A percentile compares a stretch with the other conserved stretches of the same genome.
These are phyloP conservation scores for Xestia ashworthii DNA, from an alignment of 2,888 invertebrate species.

Conservation along the genomic window DNA sequence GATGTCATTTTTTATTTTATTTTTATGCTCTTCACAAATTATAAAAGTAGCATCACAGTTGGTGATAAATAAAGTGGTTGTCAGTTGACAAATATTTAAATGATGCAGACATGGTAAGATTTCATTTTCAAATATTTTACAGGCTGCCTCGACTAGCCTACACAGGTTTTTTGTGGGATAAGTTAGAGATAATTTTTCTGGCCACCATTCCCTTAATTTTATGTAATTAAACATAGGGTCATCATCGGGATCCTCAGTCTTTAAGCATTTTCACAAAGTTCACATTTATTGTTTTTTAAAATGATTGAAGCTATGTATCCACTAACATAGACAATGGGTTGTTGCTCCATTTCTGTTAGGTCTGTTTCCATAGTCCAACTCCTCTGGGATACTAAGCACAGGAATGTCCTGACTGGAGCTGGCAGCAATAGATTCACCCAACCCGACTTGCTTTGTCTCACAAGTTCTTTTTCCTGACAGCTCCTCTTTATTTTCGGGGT, in stretches of 20 bases:
- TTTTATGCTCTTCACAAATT: too few relatives aligned
- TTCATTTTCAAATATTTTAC: conserved; percentile 14
- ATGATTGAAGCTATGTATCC: conserved; percentile 15
- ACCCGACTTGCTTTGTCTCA: conserved; percentile 4
- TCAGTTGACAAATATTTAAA: conserved; percentile 12
- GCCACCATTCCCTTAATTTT: conserved; percentile 20
- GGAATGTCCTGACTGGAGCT: background rate
- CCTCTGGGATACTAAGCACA: conserved; percentile 5
- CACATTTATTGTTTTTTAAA: background rate
- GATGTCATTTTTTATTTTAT: too few relatives aligned
- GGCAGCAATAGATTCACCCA: conserved; percentile 9
- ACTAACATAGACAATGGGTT: conserved; percentile 25
- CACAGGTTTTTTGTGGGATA: conserved; percentile 3
- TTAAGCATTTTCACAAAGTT: background rate
- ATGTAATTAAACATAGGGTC: background rate
- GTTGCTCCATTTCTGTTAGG: conserved; percentile 7
- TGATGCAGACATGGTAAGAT: conserved; percentile 2
- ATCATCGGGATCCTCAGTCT: too few relatives aligned
- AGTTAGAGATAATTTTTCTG: conserved; percentile 13
- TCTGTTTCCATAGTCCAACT: background rate
- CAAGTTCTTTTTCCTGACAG: background rate
- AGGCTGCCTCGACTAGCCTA: conserved; percentile 5
- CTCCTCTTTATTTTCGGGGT: conserved; percentile 13
- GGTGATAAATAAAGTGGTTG: background rate
- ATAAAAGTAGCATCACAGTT: background rate